Conservation (phyloP, 2,113 vertebrate species). For the Malurus elegans region DNA sequence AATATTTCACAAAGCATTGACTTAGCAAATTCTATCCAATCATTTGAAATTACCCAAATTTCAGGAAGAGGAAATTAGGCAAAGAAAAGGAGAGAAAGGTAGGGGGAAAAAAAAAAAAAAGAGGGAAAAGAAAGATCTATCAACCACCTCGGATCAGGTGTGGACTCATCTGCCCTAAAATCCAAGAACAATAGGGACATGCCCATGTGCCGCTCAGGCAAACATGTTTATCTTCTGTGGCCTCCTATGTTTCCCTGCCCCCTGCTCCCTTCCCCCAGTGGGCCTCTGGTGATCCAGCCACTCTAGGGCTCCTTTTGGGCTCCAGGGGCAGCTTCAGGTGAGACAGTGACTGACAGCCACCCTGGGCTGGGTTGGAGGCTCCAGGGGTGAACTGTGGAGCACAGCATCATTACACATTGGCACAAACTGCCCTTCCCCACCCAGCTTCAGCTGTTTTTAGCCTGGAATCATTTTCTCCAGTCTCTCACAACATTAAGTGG, state of each 20-base stretch:
- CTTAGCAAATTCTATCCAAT: background rate
- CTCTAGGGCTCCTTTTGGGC: background rate
- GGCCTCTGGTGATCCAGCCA: background rate
- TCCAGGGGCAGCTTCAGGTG: background rate
- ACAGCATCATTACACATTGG: background rate
- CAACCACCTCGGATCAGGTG: background rate
- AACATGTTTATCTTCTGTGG: background rate
- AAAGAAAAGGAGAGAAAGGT: background rate
- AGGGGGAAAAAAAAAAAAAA: background rate
- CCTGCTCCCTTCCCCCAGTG: too few species aligned
- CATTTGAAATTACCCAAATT: background rate
- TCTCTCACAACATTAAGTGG: fast-evolving
- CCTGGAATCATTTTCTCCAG: background rate
- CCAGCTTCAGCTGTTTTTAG: background rate
- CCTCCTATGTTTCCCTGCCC: background rate
- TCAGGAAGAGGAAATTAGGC: background rate
- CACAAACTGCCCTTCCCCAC: background rate
- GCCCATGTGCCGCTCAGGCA: fast-evolving
- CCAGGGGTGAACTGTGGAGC: background rate
- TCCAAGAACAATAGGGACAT: too few species aligned
- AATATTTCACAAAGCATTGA: background rate
- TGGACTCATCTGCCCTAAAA: background rate
- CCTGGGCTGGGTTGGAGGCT: background rate
- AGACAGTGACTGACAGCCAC: background rate
- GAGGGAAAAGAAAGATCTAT: background rate